Evolutionary conservation across 2,113 vertebrate genomes (phyloP).

Genomic region (Sus scrofa): DNA sequence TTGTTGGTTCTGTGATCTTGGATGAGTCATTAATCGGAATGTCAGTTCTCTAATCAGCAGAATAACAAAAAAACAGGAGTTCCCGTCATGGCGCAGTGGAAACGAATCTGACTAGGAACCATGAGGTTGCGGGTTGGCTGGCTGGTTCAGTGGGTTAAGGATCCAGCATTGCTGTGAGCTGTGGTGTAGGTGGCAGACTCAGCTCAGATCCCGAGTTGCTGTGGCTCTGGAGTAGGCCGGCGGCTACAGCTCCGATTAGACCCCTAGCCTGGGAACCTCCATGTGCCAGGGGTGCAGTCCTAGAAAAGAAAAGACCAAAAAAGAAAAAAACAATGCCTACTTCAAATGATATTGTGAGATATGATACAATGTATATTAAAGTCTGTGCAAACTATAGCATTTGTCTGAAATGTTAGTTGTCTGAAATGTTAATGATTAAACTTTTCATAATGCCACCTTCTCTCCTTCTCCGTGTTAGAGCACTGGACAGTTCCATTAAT

Average conservation of each 20-base stretch:
- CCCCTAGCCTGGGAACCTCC: no score
- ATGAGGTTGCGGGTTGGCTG: no score
- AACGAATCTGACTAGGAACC: no score
- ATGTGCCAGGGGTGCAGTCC: no score
- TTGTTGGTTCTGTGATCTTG: not conserved
- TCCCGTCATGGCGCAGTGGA: no score
- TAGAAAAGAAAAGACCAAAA: no score
- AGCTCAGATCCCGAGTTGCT: no score
- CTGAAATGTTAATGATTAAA: not conserved
- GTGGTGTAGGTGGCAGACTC: no score
- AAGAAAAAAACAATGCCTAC: not conserved
- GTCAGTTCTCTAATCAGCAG: constrained; percentile 21
- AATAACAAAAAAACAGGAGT: not conserved
- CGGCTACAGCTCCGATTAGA: no score
- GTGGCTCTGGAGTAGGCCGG: no score
- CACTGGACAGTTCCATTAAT: constrained; percentile 59
- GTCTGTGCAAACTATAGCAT: constrained; percentile 21
- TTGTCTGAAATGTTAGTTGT: constrained; percentile 22
- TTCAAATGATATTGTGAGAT: not conserved
- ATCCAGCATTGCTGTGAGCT: no score
- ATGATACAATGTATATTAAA: not conserved
- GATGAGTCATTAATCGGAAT: constrained; percentile 7
- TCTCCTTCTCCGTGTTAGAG: constrained; percentile 54
- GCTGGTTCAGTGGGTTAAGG: no score
- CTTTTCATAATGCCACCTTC: constrained; percentile 43